These are phyloP conservation scores for Operophtera brumata DNA, from an alignment of 2,888 invertebrate species.

Conservation along the genomic window DNA sequence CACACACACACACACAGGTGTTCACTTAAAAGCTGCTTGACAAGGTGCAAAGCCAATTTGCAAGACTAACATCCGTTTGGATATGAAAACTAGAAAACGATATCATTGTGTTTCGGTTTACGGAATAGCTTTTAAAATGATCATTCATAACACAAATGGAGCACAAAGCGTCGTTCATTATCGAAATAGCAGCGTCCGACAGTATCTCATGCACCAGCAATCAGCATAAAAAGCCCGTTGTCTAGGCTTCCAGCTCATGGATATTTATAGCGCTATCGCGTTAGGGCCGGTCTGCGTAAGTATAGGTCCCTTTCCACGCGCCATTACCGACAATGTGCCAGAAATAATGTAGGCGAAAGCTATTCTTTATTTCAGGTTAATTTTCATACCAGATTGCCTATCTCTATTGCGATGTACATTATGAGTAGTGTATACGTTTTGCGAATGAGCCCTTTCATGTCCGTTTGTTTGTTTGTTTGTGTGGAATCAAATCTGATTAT, in stretches of 20 bases:
- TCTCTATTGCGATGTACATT: too few relatives aligned
- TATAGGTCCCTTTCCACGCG: slow-evolving; percentile 8
- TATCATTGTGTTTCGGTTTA: neutral
- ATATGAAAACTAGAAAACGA: neutral
- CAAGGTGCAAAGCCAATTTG: neutral
- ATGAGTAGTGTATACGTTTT: too few relatives aligned
- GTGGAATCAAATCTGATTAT: too few relatives aligned
- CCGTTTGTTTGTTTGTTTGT: too few relatives aligned
- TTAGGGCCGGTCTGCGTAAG: neutral
- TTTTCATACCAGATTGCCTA: too few relatives aligned
- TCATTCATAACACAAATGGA: neutral
- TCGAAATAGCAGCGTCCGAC: slow-evolving; percentile 12
- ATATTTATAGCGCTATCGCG: slow-evolving; percentile 21
- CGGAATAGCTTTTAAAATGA: neutral
- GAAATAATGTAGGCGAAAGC: neutral
- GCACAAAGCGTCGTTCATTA: slow-evolving; percentile 22
- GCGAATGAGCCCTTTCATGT: too few relatives aligned
- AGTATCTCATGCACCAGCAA: slow-evolving; percentile 20
- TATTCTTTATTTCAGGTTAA: neutral
- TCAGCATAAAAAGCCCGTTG: slow-evolving; percentile 27
- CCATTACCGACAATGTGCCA: slow-evolving; percentile 1
- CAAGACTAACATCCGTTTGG: neutral
- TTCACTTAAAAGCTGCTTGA: too few relatives aligned
- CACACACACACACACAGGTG: too few relatives aligned
- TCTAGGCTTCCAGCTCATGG: slow-evolving; percentile 14